These are phyloP conservation scores for Limonius californicus DNA, from an alignment of 1,140 invertebrate genomes.

Conservation along the genomic window DNA sequence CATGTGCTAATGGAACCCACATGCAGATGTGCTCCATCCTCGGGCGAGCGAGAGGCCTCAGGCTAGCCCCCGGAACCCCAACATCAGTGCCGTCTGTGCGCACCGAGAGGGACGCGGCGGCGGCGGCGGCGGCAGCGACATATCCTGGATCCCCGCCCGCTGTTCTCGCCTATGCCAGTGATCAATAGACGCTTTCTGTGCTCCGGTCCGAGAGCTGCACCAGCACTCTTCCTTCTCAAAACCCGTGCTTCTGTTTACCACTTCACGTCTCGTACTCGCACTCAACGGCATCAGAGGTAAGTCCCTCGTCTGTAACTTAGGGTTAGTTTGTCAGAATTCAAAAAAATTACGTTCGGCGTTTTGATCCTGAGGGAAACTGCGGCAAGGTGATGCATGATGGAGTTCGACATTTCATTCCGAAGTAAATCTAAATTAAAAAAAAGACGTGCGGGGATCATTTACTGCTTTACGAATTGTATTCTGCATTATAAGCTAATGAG, in stretches of 20 bases:
- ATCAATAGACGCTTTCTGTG: constrained; percentile 35
- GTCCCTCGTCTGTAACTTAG: no score
- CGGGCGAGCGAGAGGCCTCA: background rate
- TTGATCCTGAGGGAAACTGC: no score
- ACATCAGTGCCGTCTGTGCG: constrained; percentile 20
- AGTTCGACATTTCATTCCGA: no score
- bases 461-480: no score
- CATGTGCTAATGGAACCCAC: constrained; percentile 19
- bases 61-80: constrained; percentile 13
- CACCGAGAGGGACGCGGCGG: constrained; percentile 26
- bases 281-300: constrained; percentile 12
- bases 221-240: constrained; percentile 8
- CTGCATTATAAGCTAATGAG: no score
- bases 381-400: no score
- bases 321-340: no score
- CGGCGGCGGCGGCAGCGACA: constrained; percentile 24
- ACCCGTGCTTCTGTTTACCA: constrained; percentile 19
- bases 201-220: constrained; percentile 22
- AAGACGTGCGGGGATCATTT: no score
- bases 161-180: constrained; percentile 34
- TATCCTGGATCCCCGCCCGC: constrained; percentile 34
- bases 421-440: no score
- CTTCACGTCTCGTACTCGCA: background rate
- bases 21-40: constrained; percentile 17
- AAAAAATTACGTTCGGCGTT: no score